Percentiles rank a stretch among this genome's conserved stretches.
These are phyloP conservation scores for Hermaeophaga mercurialis DNA, from an alignment of 2,888 invertebrate genomes.

Conservation along the genomic window DNA sequence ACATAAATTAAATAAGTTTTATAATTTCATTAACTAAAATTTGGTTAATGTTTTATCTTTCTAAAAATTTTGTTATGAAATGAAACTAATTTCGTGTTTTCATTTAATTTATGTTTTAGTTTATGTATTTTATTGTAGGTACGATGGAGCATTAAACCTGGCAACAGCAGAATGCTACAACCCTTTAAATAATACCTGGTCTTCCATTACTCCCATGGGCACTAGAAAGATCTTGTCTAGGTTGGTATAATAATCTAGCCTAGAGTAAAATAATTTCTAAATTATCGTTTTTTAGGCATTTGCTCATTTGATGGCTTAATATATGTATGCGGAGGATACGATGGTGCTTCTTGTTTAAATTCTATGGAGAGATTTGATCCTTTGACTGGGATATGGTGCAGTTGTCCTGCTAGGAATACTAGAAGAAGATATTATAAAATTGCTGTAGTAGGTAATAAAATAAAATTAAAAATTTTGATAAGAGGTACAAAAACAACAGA, in stretches of 20 bases:
- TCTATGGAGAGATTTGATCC: constrained; percentile 74
- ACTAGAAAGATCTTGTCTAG: constrained; percentile 68
- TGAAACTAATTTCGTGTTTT: too few species aligned
- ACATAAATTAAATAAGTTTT: too few species aligned
- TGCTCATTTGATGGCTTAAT: constrained; percentile 67
- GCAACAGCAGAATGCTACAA: constrained; percentile 71
- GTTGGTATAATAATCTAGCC: too few species aligned
- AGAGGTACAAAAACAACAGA: too few species aligned
- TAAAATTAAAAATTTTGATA: neutral
- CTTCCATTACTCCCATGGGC: constrained; percentile 71
- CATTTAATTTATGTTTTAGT: too few species aligned
- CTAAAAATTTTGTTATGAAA: too few species aligned
- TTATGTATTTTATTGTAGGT: constrained; percentile 51
- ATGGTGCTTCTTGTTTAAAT: constrained; percentile 71
- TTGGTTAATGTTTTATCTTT: too few species aligned
- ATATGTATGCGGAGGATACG: constrained; percentile 71
- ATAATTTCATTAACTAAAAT: too few species aligned
- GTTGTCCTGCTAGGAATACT: constrained; percentile 71
- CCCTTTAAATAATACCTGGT: constrained; percentile 68
- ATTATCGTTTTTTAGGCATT: too few species aligned
- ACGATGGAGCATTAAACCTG: constrained; percentile 70
- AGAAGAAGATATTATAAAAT: constrained; percentile 69
- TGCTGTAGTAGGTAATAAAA: constrained; percentile 63
- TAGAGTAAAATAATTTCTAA: too few species aligned
- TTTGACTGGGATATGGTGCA: constrained; percentile 71